A percentile compares a stretch with the other conserved stretches of the same genome.
Evolutionary conservation across 2,797 vertebrate species (phyloP).

Genomic region (Alcedo atthis): DNA sequence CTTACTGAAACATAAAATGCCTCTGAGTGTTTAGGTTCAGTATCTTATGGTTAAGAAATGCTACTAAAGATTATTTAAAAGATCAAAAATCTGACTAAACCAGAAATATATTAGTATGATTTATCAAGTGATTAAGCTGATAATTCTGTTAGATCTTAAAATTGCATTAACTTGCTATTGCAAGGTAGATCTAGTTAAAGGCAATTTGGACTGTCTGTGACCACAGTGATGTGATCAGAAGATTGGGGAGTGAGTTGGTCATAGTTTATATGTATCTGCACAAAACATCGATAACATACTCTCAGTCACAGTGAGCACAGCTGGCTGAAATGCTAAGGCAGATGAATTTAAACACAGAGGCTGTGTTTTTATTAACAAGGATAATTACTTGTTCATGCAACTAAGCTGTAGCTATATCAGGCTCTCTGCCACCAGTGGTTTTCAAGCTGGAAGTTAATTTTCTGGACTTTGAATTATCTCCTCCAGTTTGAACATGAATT

Average conservation of each 20-base stretch:
- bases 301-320: background rate
- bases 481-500: background rate
- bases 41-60: background rate
- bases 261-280: accelerated
- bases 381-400: background rate
- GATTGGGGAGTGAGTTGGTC: background rate
- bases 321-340: background rate
- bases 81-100: background rate
- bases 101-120: background rate
- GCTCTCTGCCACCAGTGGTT: background rate
- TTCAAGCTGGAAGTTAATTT: background rate
- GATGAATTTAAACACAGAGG: background rate
- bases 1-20: background rate
- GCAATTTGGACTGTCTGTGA: background rate
- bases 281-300: background rate
- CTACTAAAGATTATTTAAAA: background rate
- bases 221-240: background rate
- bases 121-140: background rate
- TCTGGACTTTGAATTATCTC: background rate
- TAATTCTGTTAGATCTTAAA: background rate
- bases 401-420: background rate
- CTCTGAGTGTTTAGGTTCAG: background rate
- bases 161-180: background rate
- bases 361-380: background rate
- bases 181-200: background rate